These are phyloP conservation scores for Nipponacmea schrenckii DNA, from an alignment of 2,888 invertebrate genomes.

Conservation along the genomic window DNA sequence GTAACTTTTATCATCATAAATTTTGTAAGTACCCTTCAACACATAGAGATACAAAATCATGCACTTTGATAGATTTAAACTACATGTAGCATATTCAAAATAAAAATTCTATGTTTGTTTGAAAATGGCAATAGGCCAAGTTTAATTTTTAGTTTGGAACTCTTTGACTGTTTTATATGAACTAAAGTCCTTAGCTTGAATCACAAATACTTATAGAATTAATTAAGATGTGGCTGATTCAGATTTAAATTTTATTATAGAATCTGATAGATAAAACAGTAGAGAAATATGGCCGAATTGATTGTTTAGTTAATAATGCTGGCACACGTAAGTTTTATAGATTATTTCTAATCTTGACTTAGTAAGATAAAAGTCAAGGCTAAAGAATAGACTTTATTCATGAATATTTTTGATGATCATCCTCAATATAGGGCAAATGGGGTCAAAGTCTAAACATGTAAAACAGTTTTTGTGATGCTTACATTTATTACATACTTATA, in stretches of 20 bases:
- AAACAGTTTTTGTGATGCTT: no score
- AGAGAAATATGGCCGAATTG: constrained; percentile 56
- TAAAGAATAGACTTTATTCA: background rate
- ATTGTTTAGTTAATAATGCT: constrained; percentile 66
- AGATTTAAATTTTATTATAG: constrained; percentile 38
- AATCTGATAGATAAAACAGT: constrained; percentile 58
- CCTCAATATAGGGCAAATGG: no score
- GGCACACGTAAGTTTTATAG: constrained; percentile 58
- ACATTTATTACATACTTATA: no score
- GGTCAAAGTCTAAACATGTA: no score
- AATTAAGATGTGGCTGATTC: background rate
- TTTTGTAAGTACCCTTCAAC: no score
- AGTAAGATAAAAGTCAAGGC: background rate
- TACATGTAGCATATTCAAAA: no score
- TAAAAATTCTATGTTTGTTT: no score
- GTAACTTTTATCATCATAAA: background rate
- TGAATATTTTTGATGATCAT: background rate
- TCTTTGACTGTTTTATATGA: no score
- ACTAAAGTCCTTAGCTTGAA: no score
- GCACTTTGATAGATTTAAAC: no score
- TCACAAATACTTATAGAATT: background rate
- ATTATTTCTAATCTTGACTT: background rate
- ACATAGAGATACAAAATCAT: background rate
- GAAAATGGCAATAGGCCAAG: no score
- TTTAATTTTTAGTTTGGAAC: no score